phyloP scores from a whole-genome alignment of 2,113 vertebrate genomes.

The Eolophus roseicapilla region DNA sequence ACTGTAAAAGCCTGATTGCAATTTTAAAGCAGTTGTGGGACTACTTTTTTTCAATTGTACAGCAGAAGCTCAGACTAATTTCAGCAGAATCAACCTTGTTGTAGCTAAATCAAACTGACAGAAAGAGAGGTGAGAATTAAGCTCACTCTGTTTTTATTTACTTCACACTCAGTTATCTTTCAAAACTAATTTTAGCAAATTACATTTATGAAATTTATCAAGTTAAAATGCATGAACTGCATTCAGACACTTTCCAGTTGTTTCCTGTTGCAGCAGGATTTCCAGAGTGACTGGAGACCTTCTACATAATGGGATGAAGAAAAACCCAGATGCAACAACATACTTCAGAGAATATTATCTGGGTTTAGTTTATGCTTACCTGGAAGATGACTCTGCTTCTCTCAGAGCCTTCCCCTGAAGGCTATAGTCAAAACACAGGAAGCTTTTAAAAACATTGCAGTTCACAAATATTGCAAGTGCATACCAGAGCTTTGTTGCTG shows the following conservation, averaged over 20 bases:
- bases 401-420: background rate
- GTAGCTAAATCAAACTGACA: background rate
- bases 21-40: background rate
- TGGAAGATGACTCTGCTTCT: background rate
- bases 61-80: background rate
- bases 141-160: background rate
- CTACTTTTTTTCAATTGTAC: background rate
- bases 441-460: background rate
- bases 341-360: background rate
- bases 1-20: background rate
- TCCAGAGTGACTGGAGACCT: background rate
- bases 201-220: background rate
- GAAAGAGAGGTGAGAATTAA: background rate
- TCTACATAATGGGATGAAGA: background rate
- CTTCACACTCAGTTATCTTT: background rate
- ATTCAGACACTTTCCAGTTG: background rate
- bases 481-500: background rate
- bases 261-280: background rate
- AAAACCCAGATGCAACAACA: background rate
- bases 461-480: background rate
- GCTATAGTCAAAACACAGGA: background rate
- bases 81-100: background rate
- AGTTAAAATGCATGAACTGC: background rate
- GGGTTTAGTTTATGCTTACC: background rate
- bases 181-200: background rate